Base-by-base conservation (phyloP, 35 echinoderm and acorn worm species). In the Lytechinus variegatus region DNA sequence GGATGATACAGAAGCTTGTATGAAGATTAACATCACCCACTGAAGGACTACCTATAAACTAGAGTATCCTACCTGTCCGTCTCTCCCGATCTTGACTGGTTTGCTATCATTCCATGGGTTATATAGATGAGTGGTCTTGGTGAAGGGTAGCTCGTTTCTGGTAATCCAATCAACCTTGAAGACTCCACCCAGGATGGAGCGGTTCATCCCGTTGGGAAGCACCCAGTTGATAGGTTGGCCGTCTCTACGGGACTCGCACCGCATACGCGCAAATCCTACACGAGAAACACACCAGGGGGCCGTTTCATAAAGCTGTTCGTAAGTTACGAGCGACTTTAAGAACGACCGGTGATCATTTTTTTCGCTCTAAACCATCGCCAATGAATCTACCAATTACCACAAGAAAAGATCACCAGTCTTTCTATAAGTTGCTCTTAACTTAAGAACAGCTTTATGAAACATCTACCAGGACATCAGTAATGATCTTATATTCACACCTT, bases 131-230 rank as follows among this genome's bases (percentile, higher is more conserved):
- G 86, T 88, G 10, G 95, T 96, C 66, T 98, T 99, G 56, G 94
- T 94, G 87, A 99, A 99, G 5, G 98, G 94, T 87, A 99, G 87
- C 28, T 99, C 98, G 92, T 99, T 97, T 51, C 98, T 97, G 86
- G 98, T 99, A 16, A 99, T 99, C 98, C 98, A 99, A 52, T 99
- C 98, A 0, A 99, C 95, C 72, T 97, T 97, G 90, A 99, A 98
- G 72, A 98, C 97, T 16, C 97, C 97, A 61, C 97, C 98, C 1
- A 99, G 95, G 86, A 97, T 95, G 11, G 96, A 96, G 14, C 97
- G 94, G 87, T 95, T 99, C 96, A 99, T 96, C 12, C 98, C 98
- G 10, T 93, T 96, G 28, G 98, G 98, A 29, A 99, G 92, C 54
- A 99, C 98, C 98, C 98, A 99, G 86, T 98, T 98, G 29, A 99